Evolutionary conservation across 2,888 invertebrate species (phyloP).

Genomic region (Tipula unca): DNA sequence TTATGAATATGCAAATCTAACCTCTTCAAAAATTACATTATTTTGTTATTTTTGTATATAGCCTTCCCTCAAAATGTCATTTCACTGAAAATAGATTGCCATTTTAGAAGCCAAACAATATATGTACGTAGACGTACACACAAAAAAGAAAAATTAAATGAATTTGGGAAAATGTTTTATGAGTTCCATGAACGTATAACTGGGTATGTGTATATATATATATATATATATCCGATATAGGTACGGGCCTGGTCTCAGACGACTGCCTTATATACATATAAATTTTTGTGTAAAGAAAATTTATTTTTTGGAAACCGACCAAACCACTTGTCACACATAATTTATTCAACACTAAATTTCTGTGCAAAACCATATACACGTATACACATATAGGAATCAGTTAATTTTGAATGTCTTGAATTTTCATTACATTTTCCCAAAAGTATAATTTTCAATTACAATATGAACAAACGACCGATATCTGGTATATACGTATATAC

Average conservation of each 20-base stretch:
- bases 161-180: not conserved
- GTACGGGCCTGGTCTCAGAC: not conserved
- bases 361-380: not conserved
- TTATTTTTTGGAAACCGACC: not conserved
- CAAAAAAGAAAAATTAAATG: too few relatives aligned
- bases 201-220: not conserved
- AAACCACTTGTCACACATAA: not conserved
- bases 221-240: too few relatives aligned
- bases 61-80: not conserved
- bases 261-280: not conserved
- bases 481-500: not conserved
- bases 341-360: not conserved
- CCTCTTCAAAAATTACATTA: not conserved
- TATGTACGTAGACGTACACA: too few relatives aligned
- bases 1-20: not conserved
- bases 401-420: not conserved
- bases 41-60: not conserved
- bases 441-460: not conserved
- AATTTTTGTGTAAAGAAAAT: not conserved
- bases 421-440: not conserved
- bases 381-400: not conserved
- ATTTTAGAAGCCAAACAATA: not conserved
- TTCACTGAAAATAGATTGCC: not conserved
- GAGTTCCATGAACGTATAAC: not conserved
- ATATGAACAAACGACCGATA: not conserved